Evolutionary conservation across 2,113 vertebrate genomes (phyloP).

Genomic region (Engraulis encrasicolus): DNA sequence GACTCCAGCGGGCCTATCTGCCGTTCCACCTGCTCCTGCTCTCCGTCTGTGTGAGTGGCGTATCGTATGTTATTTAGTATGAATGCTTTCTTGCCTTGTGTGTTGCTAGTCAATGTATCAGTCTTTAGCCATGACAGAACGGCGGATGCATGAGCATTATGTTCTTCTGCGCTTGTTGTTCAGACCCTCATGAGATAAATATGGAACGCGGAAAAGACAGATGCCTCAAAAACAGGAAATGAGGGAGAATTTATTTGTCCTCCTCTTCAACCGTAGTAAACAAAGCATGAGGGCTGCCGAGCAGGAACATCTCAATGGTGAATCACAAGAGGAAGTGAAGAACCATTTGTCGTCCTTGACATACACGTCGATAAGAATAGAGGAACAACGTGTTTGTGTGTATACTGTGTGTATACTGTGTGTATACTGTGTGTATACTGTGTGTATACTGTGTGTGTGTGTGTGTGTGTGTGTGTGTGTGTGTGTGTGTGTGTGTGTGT

Average conservation of each 20-base stretch:
- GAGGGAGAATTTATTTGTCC: neutral
- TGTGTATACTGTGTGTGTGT: no score
- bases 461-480: no score
- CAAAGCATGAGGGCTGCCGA: neutral
- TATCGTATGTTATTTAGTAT: neutral
- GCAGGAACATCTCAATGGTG: neutral
- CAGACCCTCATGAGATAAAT: neutral
- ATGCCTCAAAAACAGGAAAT: neutral
- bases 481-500: no score
- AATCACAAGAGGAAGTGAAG: neutral
- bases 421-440: no score
- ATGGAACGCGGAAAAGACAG: neutral
- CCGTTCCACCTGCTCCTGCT: slow-evolving; percentile 17
- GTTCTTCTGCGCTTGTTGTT: no score
- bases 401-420: no score
- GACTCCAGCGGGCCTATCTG: neutral
- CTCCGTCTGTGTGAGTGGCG: neutral
- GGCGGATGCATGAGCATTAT: no score
- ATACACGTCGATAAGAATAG: neutral
- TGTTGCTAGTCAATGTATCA: neutral
- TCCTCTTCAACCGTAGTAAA: neutral
- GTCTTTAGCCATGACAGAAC: neutral
- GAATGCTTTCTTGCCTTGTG: neutral
- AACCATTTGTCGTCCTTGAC: neutral
- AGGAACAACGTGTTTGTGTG: neutral